Conservation (phyloP, 2,797 vertebrate genomes). For the Hirundo rustica region DNA sequence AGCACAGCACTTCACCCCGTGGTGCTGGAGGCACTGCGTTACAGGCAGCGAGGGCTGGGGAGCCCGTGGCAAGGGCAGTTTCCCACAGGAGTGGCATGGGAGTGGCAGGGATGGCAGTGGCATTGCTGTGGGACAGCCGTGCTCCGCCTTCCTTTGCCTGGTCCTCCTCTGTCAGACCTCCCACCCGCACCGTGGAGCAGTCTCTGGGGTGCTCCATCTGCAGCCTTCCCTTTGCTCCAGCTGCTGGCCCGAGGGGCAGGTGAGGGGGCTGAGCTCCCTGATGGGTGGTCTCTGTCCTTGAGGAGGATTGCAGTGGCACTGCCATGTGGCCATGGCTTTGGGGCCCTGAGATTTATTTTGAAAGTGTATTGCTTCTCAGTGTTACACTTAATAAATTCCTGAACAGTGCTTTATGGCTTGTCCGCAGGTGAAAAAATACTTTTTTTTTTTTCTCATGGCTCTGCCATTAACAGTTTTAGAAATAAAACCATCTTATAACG, state of each 20-base stretch:
- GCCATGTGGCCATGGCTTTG: neutral
- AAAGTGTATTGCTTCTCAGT: accelerated
- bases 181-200: accelerated
- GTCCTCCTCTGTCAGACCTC: neutral
- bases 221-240: neutral
- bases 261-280: neutral
- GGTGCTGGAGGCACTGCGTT: accelerated
- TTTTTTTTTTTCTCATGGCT: neutral
- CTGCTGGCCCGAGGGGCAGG: neutral
- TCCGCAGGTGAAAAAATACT: neutral
- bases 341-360: neutral
- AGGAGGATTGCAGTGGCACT: neutral
- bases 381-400: neutral
- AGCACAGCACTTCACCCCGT: neutral
- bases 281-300: neutral
- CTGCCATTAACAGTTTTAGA: neutral
- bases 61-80: neutral
- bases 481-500: neutral
- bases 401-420: neutral
- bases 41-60: neutral
- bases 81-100: neutral
- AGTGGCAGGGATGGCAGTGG: neutral
- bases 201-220: neutral
- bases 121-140: accelerated
- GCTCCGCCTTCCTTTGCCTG: neutral